phyloP scores from a whole-genome alignment of 53 echinoderm and acorn worm species.

The Temnopleurus reevesii region DNA sequence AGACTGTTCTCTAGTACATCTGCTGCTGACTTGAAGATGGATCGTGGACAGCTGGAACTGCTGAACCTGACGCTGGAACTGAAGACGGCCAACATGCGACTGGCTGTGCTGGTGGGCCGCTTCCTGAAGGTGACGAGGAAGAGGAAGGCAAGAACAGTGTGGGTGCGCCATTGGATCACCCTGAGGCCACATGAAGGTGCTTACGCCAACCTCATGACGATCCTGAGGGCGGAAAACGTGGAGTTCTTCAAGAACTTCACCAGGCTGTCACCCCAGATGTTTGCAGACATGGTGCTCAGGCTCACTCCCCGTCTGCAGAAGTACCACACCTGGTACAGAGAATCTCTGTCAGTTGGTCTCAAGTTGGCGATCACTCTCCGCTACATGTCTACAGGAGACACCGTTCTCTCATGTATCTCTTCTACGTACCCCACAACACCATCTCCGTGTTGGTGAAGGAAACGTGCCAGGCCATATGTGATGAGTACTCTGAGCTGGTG shows the following conservation, averaged over 20 bases:
- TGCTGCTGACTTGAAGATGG: no score
- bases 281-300: background rate
- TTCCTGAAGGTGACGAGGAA: no score
- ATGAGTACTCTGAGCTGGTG: constrained; percentile 22
- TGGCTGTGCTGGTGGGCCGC: no score
- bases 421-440: constrained; percentile 54
- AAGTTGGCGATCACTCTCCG: constrained; percentile 59
- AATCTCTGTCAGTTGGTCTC: constrained; percentile 42
- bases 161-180: no score
- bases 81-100: no score
- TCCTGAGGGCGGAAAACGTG: background rate
- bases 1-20: no score
- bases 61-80: no score
- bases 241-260: background rate
- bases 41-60: no score
- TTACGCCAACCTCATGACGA: constrained; percentile 26
- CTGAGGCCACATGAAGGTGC: constrained; percentile 8
- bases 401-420: constrained; percentile 12
- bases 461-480: constrained; percentile 47
- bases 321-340: background rate
- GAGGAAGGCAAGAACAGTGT: no score
- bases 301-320: background rate
- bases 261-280: background rate
- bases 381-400: constrained; percentile 38
- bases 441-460: constrained; percentile 11